Conservation (phyloP, 2,888 invertebrate genomes). For the Stenolophus ochropezus region DNA sequence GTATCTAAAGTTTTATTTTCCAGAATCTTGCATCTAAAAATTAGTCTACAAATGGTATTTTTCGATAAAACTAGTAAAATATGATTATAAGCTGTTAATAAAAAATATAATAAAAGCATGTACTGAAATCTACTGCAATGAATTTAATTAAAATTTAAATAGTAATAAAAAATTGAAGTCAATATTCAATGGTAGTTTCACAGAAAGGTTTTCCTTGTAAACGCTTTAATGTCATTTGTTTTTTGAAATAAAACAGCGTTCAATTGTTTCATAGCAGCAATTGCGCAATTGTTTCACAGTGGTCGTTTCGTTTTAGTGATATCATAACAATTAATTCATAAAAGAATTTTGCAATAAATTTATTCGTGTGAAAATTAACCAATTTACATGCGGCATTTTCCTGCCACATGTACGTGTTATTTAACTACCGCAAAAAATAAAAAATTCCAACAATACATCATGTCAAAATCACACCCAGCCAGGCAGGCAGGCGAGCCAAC, state of each 20-base stretch:
- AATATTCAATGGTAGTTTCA: not conserved
- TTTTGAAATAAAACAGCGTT: not conserved
- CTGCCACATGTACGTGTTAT: not conserved
- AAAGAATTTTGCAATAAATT: not conserved
- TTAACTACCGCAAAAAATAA: slow-evolving; percentile 6
- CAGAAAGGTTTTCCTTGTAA: not conserved
- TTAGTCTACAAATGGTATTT: too few species aligned
- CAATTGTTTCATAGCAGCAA: not conserved
- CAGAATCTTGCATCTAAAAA: too few species aligned
- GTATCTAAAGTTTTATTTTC: too few species aligned
- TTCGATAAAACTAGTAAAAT: too few species aligned
- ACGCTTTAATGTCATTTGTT: not conserved
- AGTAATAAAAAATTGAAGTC: not conserved
- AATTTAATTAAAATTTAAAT: not conserved
- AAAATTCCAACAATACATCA: slow-evolving; percentile 1
- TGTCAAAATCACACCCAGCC: slow-evolving; percentile 4
- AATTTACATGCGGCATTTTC: not conserved
- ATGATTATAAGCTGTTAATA: too few species aligned
- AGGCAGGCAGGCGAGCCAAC: too few species aligned
- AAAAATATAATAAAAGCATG: too few species aligned
- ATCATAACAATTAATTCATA: not conserved
- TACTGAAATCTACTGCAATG: too few species aligned
- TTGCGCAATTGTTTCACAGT: not conserved
- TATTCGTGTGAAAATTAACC: not conserved
- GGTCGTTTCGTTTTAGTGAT: not conserved